Evolutionary conservation across 2,888 invertebrate species (phyloP), one percentile per base, ranked within the genome.

Genomic region (Acholoe squamosa): DNA sequence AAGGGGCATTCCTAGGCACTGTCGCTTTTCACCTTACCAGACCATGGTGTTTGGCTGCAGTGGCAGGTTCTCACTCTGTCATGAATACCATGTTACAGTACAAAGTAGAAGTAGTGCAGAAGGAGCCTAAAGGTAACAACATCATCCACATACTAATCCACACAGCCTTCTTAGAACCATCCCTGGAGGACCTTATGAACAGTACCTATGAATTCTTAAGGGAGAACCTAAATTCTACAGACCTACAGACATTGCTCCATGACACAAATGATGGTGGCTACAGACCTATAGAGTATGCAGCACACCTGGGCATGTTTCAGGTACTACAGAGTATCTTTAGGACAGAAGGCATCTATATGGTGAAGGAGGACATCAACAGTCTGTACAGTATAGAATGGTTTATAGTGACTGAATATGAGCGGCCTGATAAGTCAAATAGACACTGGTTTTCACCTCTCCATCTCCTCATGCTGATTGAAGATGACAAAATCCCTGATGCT

Each of bases 351-450:
- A 25, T 56, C 14, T 86, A 86, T 54, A 31, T 54, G 52, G 22
- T 14, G 16, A 86, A 0, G 25, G 86, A 86, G 33, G 12, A 86
- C 0, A 31, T 86, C 31, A 56, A 86, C 54, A 86, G 54, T 28
- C 16, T 86, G 16, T 54, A 86, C 54, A 86, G 16, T 12, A 31
- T 86, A 56, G 86, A 86, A 12, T 86, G 86, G 86, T 86, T 54
- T 31, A 86, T 1, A 52, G 86, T 86, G 3, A 86, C 54, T 25
- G 86, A 86, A 14, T 86, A 86, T 86, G 86, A 86, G 54, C 28
- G 28, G 0, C 28, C 33, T 12, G 54, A 31, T 19, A 61, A 61
- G 61, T 3, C 19, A 61, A 52, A 54, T 10, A 52, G 86, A 28
- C 54, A 54, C 12, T 0, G 0, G 16, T 14, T 19, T 19, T 86